Conservation (phyloP, 2,797 vertebrate species). For the Ataeniobius toweri region DNA sequence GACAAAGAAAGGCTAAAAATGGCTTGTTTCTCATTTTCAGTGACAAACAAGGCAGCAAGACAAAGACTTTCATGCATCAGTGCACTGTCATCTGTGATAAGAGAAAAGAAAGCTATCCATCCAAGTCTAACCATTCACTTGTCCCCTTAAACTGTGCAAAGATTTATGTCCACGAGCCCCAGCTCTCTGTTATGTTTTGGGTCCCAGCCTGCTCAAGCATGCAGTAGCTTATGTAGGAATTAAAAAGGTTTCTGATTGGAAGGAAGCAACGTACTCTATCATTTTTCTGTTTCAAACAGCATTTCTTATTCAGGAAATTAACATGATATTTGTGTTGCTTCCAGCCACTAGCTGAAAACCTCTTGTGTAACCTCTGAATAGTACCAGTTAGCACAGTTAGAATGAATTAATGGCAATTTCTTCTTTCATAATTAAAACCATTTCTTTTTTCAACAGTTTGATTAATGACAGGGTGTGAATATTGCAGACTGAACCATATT, state of each 20-base stretch:
- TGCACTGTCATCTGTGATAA: background rate
- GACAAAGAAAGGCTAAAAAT: too few relatives aligned
- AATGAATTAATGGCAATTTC: conserved; percentile 1
- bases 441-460: conserved; percentile 21
- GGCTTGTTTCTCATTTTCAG: background rate
- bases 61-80: background rate
- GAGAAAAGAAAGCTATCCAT: conserved; percentile 14
- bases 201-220: conserved; percentile 9
- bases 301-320: background rate
- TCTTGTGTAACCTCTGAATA: background rate
- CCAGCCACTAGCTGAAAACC: background rate
- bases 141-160: background rate
- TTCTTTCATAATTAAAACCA: background rate
- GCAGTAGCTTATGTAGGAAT: background rate
- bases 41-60: background rate
- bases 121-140: conserved; percentile 47
- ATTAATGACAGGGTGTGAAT: conserved; percentile 25
- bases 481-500: conserved; percentile 21
- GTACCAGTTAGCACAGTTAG: background rate
- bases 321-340: background rate
- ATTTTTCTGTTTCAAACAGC: background rate
- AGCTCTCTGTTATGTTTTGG: conserved; percentile 2
- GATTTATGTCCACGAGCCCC: conserved; percentile 18
- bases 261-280: background rate
- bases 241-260: background rate